Evolutionary conservation across 2,113 vertebrate species (phyloP), one percentile per base, ranked within the genome.

Genomic region (Camelus bactrianus): DNA sequence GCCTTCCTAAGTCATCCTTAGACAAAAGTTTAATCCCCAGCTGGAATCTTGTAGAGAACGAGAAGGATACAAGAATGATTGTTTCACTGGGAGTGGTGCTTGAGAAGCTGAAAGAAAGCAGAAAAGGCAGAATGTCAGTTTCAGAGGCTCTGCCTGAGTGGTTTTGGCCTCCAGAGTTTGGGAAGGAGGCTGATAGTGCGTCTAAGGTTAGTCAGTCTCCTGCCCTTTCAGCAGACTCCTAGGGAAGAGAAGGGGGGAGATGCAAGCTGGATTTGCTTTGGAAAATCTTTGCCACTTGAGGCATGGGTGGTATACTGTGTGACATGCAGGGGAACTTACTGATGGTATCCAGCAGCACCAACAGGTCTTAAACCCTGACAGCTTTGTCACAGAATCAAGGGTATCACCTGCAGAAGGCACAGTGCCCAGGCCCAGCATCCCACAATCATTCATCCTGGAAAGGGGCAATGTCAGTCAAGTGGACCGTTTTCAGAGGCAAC

Each of bases 401-500:
- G 5, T 17, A 48, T 62, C 26, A 46, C 38, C 54, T 75, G 52
- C 22, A 48, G 84, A 79, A 79, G 38, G 65, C 42, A 13, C 20
- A 81, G 17, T 8, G 14, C 58, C n/a, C 46, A 17, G 20, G 5
- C 8, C n/a, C 48, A 54, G 26, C 58, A 35, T 32, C 19, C 35
- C 22, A 76, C 28, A 69, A 30, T 42, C 20, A 84, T 16, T 54
- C 24, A 58, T 6, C 35, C 17, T 16, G 6, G 54, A 52, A 35
- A 56, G 58, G 92, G 46, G 60, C 42, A 52, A 77, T n/a, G 69
- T n/a, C n/a, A 62, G 42, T 56, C 60, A 91, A 89, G 24, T 16
- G 56, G 22, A n/a, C 64, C 4, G 1, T 69, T 50, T 48, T 69
- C 17, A 67, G 50, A 26, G 42, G 80, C 54, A 5, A 6, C 38